phyloP scores from a whole-genome alignment of 2,113 vertebrate genomes.

The Podarcis muralis region DNA sequence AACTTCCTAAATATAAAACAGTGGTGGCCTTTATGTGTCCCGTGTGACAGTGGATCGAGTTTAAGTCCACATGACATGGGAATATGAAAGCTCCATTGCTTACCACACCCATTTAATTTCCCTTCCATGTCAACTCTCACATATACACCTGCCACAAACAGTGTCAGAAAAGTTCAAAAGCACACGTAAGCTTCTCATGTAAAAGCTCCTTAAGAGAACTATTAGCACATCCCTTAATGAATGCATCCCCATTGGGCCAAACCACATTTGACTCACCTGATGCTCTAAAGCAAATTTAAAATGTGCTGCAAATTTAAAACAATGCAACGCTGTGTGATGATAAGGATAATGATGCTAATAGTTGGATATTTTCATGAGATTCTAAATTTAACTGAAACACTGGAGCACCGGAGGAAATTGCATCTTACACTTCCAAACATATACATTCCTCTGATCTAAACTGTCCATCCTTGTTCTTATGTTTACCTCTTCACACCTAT shows the following conservation, averaged over 20 bases:
- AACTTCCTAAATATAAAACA: background rate
- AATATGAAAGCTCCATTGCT: background rate
- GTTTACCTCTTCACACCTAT: background rate
- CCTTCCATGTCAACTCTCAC: no score
- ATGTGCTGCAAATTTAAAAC: no score
- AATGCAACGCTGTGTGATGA: no score
- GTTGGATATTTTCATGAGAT: no score
- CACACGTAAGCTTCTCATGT: background rate
- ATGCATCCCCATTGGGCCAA: background rate
- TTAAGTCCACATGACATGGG: background rate
- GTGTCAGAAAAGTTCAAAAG: background rate
- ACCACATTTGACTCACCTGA: background rate
- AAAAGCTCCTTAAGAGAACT: background rate
- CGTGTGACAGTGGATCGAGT: background rate
- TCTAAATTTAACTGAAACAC: no score
- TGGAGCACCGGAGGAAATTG: no score
- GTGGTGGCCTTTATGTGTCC: background rate
- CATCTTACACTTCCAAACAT: no score
- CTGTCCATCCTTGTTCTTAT: no score
- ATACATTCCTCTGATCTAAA: no score
- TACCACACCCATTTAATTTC: background rate
- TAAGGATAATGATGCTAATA: no score
- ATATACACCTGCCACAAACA: background rate
- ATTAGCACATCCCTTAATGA: background rate
- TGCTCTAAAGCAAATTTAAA: no score